Evolutionary conservation across 2,888 invertebrate species (phyloP).

Genomic region (Hymenopus coronatus): DNA sequence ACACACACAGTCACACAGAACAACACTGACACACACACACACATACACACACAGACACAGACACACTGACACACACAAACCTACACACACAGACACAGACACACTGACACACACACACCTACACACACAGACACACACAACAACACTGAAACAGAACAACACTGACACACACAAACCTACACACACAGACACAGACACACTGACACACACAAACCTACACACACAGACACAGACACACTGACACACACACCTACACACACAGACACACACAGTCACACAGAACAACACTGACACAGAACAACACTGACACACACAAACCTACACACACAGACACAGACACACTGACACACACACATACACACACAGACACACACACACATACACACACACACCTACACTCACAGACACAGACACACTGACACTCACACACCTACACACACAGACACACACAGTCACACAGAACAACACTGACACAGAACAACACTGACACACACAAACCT

Average conservation of each 20-base stretch:
- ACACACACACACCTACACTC: background rate
- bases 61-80: too few relatives aligned
- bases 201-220: too few relatives aligned
- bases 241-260: background rate
- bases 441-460: background rate
- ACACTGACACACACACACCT: too few relatives aligned
- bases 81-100: too few relatives aligned
- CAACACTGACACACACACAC: too few relatives aligned
- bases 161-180: too few relatives aligned
- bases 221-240: background rate
- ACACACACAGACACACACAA: background rate
- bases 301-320: too few relatives aligned
- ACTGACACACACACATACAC: background rate
- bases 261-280: background rate
- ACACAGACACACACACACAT: background rate
- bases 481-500: background rate
- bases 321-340: too few relatives aligned
- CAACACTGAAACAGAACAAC: background rate
- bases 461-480: background rate
- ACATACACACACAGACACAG: background rate
- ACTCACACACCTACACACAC: too few relatives aligned
- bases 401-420: background rate
- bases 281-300: background rate
- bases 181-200: too few relatives aligned
- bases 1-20: too few relatives aligned